A percentile compares a stretch with the other conserved stretches of the same genome.
phyloP scores from a whole-genome alignment of 2,888 invertebrate species.

The Hydrotaea cyrtoneurina region DNA sequence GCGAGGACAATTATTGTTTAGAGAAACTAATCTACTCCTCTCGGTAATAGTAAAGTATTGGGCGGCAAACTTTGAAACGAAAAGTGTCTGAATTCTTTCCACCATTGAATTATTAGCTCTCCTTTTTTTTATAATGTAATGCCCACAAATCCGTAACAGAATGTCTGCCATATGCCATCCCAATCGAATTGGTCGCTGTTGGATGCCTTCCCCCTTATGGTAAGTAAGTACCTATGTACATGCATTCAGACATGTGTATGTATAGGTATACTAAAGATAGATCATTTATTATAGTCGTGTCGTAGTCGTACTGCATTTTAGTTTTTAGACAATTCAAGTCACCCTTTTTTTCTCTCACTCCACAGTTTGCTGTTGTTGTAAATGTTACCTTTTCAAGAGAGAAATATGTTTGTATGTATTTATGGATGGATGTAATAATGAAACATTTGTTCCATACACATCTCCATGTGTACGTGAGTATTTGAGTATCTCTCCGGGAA shows the following conservation, averaged over 20 bases:
- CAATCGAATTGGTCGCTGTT: background rate
- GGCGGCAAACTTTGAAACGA: no score
- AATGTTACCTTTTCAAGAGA: background rate
- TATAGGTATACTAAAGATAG: background rate
- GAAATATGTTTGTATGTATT: no score
- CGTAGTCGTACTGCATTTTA: background rate
- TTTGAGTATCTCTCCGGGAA: background rate
- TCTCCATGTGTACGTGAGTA: background rate
- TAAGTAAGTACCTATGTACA: no score
- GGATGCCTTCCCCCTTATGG: background rate
- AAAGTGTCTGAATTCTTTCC: no score
- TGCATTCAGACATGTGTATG: background rate
- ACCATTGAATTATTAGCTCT: no score
- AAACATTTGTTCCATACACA: background rate
- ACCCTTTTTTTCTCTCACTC: background rate
- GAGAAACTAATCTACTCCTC: no score
- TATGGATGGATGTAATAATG: background rate
- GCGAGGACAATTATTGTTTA: no score
- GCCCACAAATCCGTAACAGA: no score
- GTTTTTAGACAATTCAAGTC: conserved; percentile 3
- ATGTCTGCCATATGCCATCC: no score
- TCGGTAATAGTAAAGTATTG: no score
- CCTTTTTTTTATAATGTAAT: no score
- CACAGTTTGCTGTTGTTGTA: background rate
- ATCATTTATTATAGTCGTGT: conserved; percentile 1